These are phyloP conservation scores for Tetragnatha montana DNA, from an alignment of 2,888 invertebrate genomes.

Conservation along the genomic window DNA sequence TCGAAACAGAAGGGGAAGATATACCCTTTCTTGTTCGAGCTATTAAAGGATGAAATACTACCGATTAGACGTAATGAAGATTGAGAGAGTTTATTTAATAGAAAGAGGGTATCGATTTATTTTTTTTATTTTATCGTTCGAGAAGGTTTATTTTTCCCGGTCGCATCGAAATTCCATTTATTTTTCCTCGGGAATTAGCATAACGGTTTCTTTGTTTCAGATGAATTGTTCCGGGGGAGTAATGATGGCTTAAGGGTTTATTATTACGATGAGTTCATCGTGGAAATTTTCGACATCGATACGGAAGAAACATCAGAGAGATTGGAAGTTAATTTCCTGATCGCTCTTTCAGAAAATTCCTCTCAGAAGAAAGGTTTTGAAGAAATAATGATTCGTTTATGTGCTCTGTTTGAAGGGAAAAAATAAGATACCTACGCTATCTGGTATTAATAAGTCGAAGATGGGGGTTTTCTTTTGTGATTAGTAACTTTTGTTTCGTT, in stretches of 20 bases:
- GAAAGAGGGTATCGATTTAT: constrained; percentile 42
- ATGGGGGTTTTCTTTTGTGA: background rate
- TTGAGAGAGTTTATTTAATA: constrained; percentile 55
- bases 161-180: constrained; percentile 47
- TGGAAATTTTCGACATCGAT: constrained; percentile 24
- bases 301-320: background rate
- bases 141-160: constrained; percentile 19
- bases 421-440: background rate
- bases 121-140: background rate
- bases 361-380: background rate
- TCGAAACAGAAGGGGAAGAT: background rate
- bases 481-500: background rate
- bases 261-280: constrained; percentile 22
- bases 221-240: constrained; percentile 34
- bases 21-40: constrained; percentile 35
- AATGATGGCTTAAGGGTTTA: constrained; percentile 39
- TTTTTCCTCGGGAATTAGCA: constrained; percentile 49
- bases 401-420: background rate
- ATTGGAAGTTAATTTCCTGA: background rate
- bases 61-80: constrained; percentile 58
- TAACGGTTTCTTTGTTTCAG: constrained; percentile 52
- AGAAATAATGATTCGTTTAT: background rate
- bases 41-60: constrained; percentile 63
- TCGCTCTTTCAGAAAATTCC: background rate
- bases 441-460: background rate